Evolutionary conservation across 2,888 invertebrate genomes (phyloP), one percentile per base, ranked within the genome.

Genomic region (Tetrapedia diversipes): DNA sequence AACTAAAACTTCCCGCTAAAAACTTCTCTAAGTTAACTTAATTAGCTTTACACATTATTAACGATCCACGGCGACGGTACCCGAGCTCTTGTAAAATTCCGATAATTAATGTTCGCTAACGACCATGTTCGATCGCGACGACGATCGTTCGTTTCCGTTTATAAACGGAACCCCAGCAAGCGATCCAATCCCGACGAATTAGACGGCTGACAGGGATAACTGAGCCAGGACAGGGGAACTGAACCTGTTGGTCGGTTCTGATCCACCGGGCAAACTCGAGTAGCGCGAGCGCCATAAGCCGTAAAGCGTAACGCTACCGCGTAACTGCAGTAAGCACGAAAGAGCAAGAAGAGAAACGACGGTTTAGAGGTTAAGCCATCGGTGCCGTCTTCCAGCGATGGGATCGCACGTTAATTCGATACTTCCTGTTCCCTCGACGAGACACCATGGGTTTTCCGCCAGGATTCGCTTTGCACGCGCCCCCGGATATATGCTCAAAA

Each of bases 351-450:
- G 22, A 14, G 54, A 53, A 56, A 39, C 56, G 29, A 11, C 51
- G 54, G 70, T 63, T 49, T 60, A 69, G 60, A 77, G 69, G 67
- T 83, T 76, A 77, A 78, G 61, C 75, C 57, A 45, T 45, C 75
- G 54, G 53, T 53, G 43, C 65, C n/a, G 65, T 79, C 74, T 77
- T 69, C 77, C 64, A 79, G 72, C 68, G 78, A 77, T 80, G 69
- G 83, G 86, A 88, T 86, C 45, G 84, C 82, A 77, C 83, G 86
- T 87, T 89, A 88, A 89, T 89, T 89, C 82, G 86, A 89, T 87
- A 89, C 87, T 87, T 89, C 89, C 89, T 89, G 87, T 86, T 86
- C 66, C 67, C 64, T 82, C 64, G 75, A 78, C 63, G 27, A 67
- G 66, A 54, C 69, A 71, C n/a, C n/a, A n/a, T n/a, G 80, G 79